Base-by-base conservation (phyloP, 2,888 invertebrate genomes). In the Agrotis clavis region DNA sequence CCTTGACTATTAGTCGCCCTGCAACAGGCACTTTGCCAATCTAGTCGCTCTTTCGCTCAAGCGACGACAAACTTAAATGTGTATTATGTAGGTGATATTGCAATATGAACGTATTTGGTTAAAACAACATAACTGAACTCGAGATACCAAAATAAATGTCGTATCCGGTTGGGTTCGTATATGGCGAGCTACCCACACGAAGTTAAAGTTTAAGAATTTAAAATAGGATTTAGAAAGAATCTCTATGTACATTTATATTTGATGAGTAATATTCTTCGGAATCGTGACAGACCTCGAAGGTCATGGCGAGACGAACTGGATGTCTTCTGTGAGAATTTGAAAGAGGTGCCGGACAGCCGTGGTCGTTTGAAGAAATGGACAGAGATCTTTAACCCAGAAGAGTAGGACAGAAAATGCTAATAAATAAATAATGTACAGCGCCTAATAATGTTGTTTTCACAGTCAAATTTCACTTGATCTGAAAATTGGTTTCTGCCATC, bases 21-120 rank as follows among this genome's bases (percentile, higher is more conserved):
- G 61, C 13, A 68, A 14, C 48, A 16, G 57, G 47, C 62, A 68
- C 35, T 57, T 50, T 75, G 62, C 69, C 74, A 75, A 69, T 69
- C 76, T 47, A 59, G 57, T 68, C 57, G 51, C 69, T 62, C 57
- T 62, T 75, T 74, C 76, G 68, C 67, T 74, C 53, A 25, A 9
- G 6, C 9, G 18, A 30, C 48, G 18, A 41, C 25, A 48, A 51
- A 61, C 48, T 45, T 35, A 35, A 50, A 50, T 59, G 50, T 61
- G 9, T 35, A 1, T 25, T 19, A 51, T 6, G 19, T 74, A 41
- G 14, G n/a, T 74, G n/a, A 14, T 21, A 51, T 51, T 21, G 47
- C 30, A 68, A 67, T 47, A 69, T 6, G 30, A 25, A 45, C 16
- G 4, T 30, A 30, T 21, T 18, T 4, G 21, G 45, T 25, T 45